Evolutionary conservation across 2,113 vertebrate genomes (phyloP).

Genomic region (Trogon melanurus): DNA sequence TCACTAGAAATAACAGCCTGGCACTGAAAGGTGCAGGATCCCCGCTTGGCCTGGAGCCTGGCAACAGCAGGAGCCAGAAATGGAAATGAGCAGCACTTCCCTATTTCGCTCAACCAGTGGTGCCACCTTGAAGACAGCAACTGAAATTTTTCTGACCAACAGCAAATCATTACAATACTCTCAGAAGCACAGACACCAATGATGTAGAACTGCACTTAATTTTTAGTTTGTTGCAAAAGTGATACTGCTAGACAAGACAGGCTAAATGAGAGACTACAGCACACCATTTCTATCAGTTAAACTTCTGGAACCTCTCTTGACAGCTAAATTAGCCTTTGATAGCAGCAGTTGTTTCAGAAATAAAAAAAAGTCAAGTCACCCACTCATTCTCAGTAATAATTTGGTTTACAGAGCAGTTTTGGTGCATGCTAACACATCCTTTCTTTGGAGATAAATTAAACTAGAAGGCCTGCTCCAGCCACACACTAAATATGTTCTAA

Average conservation of each 20-base stretch:
- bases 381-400: not conserved
- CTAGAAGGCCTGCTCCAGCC: not conserved
- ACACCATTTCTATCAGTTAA: not conserved
- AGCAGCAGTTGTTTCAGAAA: not conserved
- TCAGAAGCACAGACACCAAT: not conserved
- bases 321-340: not conserved
- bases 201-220: not conserved
- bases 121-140: not conserved
- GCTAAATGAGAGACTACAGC: not conserved
- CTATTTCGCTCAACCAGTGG: not conserved
- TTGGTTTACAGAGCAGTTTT: not conserved
- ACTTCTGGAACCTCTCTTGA: not conserved
- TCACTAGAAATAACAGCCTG: not conserved
- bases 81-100: not conserved
- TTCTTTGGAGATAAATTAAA: not conserved
- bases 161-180: not conserved
- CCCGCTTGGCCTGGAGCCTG: not conserved
- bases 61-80: not conserved
- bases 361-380: not conserved
- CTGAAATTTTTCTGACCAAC: rapidly evolving
- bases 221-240: not conserved
- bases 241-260: not conserved
- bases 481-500: not conserved
- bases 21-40: not conserved
- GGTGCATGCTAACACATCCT: not conserved